Percentiles rank a stretch among this genome's conserved stretches.
phyloP scores from a whole-genome alignment of 1,140 invertebrate genomes.

The Drosophila kikkawai region DNA sequence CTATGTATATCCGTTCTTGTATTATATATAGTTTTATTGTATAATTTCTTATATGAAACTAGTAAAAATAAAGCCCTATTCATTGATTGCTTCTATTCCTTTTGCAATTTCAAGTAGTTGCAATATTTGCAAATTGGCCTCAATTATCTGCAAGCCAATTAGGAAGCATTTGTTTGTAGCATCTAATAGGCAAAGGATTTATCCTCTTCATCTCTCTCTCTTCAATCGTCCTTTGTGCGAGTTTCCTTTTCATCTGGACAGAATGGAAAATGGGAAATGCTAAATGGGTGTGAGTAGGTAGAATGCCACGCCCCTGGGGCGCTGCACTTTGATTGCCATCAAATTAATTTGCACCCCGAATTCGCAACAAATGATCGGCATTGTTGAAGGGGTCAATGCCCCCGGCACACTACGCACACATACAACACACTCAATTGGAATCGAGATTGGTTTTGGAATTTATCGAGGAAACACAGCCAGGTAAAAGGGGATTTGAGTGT shows the following conservation, averaged over 20 bases:
- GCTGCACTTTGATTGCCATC: slow-evolving; percentile 38
- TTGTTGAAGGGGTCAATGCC: slow-evolving; percentile 44
- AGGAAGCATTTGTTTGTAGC: slow-evolving; percentile 1
- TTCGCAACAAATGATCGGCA: slow-evolving; percentile 53
- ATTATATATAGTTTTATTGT: no score
- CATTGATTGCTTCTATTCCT: background rate
- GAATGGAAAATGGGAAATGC: slow-evolving; percentile 3
- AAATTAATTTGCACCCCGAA: slow-evolving; percentile 66
- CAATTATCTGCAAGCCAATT: slow-evolving; percentile 16
- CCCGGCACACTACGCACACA: background rate
- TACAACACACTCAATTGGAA: slow-evolving; percentile 3
- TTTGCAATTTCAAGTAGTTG: slow-evolving; percentile 2
- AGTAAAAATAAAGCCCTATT: background rate
- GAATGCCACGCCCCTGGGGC: slow-evolving; percentile 18
- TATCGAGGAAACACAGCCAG: slow-evolving; percentile 5
- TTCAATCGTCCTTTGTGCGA: background rate
- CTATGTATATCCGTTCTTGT: no score
- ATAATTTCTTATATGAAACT: background rate
- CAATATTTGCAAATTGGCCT: slow-evolving; percentile 11
- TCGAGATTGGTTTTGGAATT: slow-evolving; percentile 4
- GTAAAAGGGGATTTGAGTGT: background rate
- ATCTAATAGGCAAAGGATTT: slow-evolving; percentile 8
- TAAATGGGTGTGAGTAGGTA: slow-evolving; percentile 13
- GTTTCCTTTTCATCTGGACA: slow-evolving; percentile 3
- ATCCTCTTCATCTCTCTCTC: background rate